Conservation (phyloP, 2,113 vertebrate genomes). For the Neodon shergylaensis region DNA sequence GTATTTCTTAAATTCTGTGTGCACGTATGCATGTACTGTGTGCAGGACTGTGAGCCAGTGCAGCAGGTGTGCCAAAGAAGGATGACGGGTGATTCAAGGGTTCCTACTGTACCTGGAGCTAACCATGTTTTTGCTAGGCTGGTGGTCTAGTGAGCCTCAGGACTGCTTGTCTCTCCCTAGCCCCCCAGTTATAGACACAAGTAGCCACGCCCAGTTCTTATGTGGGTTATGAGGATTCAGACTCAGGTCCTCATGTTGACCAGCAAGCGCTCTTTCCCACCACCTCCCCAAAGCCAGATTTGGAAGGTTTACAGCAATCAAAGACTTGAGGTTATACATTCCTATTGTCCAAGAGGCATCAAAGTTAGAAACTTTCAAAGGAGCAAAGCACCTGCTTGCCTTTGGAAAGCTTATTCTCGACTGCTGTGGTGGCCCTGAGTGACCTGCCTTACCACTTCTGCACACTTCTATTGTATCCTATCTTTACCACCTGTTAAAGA, state of each 20-base stretch:
- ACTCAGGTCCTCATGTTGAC: neutral
- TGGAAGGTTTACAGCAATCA: constrained; percentile 21
- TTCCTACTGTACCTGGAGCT: neutral
- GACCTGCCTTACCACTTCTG: neutral
- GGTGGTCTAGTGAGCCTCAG: neutral
- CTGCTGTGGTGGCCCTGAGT: neutral
- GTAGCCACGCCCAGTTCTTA: neutral
- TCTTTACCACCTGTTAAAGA: neutral
- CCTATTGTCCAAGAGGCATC: neutral
- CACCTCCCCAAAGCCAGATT: neutral
- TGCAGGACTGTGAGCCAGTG: too few species aligned
- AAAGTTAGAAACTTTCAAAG: constrained; percentile 27
- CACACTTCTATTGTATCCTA: neutral
- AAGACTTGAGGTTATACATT: neutral
- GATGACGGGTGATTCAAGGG: neutral
- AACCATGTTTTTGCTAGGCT: neutral
- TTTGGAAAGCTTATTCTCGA: constrained; percentile 15
- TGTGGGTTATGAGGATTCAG: neutral
- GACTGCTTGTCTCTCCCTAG: neutral
- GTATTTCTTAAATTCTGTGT: neutral
- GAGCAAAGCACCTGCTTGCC: neutral
- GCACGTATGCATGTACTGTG: neutral
- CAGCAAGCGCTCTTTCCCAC: neutral
- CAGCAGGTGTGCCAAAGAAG: too few species aligned
- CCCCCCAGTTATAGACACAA: neutral